phyloP scores from a whole-genome alignment of 2,888 invertebrate genomes.

The Philereme transversata region DNA sequence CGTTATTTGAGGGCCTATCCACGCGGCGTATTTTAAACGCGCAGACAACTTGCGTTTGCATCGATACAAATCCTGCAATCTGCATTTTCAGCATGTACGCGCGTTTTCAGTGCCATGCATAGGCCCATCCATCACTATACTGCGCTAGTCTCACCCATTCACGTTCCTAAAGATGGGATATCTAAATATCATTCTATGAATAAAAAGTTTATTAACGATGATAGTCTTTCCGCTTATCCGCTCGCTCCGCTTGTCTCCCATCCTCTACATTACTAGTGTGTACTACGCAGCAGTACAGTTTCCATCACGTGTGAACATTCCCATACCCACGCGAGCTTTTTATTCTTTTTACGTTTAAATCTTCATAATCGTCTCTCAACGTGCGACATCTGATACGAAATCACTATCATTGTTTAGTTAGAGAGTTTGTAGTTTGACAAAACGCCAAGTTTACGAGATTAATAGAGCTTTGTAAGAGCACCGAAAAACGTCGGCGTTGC shows the following conservation, averaged over 20 bases:
- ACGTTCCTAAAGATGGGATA: neutral
- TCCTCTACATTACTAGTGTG: slow-evolving; percentile 40
- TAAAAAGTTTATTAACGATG: neutral
- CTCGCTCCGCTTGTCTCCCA: slow-evolving; percentile 42
- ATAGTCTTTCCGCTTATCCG: slow-evolving; percentile 17
- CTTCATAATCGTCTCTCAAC: slow-evolving; percentile 54
- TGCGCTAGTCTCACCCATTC: too few relatives aligned
- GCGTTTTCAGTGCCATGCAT: too few relatives aligned
- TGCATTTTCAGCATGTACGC: too few relatives aligned
- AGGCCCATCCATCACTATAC: too few relatives aligned
- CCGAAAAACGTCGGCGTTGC: neutral
- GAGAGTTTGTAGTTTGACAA: slow-evolving; percentile 15
- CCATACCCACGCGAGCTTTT: slow-evolving; percentile 80
- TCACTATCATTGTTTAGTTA: slow-evolving; percentile 34
- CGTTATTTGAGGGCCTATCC: too few relatives aligned
- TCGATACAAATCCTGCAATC: too few relatives aligned
- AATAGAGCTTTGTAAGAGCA: slow-evolving; percentile 2
- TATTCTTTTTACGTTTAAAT: slow-evolving; percentile 64
- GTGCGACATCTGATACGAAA: slow-evolving; percentile 47
- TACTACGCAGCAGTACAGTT: slow-evolving; percentile 60
- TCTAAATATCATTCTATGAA: too few relatives aligned
- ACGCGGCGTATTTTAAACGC: too few relatives aligned
- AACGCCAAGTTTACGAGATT: slow-evolving; percentile 18
- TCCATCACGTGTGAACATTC: slow-evolving; percentile 81
- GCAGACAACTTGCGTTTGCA: too few relatives aligned